Percentiles rank a stretch among this genome's conserved stretches.
phyloP scores from a whole-genome alignment of 1,140 invertebrate genomes.

The Parasteatoda tepidariorum region DNA sequence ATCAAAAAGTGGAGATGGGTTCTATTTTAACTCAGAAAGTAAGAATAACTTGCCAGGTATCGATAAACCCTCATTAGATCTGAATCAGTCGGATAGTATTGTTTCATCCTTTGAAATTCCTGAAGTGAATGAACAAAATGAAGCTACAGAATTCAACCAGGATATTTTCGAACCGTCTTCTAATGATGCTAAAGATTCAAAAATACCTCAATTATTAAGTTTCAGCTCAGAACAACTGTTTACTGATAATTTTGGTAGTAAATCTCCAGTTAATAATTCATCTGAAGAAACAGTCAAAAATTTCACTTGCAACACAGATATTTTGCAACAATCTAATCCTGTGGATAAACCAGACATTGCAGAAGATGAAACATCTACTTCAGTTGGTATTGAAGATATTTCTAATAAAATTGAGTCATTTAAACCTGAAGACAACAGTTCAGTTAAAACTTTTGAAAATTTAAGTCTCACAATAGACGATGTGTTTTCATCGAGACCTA shows the following conservation, averaged over 20 bases:
- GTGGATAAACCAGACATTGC: neutral
- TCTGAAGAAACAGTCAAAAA: neutral
- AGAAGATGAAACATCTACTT: neutral
- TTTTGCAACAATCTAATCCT: neutral
- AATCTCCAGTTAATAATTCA: neutral
- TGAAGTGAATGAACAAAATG: constrained; percentile 56
- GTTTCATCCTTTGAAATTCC: constrained; percentile 41
- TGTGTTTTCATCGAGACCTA: constrained; percentile 21
- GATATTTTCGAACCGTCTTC: constrained; percentile 39
- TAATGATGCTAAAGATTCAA: constrained; percentile 16
- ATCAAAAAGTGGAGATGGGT: constrained; percentile 1
- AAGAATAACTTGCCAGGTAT: constrained; percentile 14
- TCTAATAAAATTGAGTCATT: neutral
- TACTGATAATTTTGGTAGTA: neutral
- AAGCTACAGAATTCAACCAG: constrained; percentile 56
- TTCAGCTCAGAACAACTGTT: constrained; percentile 51
- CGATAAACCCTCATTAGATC: neutral
- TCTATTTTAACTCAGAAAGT: neutral
- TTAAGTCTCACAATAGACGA: constrained; percentile 31
- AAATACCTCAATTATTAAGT: constrained; percentile 36
- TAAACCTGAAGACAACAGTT: neutral
- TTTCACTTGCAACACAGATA: neutral
- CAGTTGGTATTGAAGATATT: neutral
- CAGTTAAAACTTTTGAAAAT: neutral
- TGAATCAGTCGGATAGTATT: neutral